Evolutionary conservation across 2,888 invertebrate species (phyloP).

Genomic region (Ferdinandea cuprea): DNA sequence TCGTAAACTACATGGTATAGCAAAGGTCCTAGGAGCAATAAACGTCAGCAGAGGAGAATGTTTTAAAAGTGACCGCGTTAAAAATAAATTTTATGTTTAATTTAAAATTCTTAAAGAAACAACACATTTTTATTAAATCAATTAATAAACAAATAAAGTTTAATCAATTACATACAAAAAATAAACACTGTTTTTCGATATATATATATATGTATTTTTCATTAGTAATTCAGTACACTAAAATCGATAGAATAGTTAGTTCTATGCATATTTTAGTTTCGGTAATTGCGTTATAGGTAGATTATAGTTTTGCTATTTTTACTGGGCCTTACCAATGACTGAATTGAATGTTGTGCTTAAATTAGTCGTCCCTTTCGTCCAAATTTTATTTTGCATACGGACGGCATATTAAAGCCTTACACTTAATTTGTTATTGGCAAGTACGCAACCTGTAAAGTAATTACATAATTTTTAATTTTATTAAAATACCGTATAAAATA

Average conservation of each 20-base stretch:
- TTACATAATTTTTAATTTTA: too few relatives aligned
- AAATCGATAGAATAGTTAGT: neutral
- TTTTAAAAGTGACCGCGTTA: constrained; percentile 36
- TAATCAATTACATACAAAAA: constrained; percentile 26
- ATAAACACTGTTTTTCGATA: constrained; percentile 41
- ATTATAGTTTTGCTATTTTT: too few relatives aligned
- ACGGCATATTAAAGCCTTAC: too few relatives aligned
- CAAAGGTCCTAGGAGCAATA: constrained; percentile 51
- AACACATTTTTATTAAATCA: constrained; percentile 11
- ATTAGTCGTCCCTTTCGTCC: too few relatives aligned
- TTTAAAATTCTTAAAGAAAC: constrained; percentile 9
- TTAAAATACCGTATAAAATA: too few relatives aligned
- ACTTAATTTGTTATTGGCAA: too few relatives aligned
- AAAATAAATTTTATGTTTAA: constrained; percentile 32
- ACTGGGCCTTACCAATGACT: too few relatives aligned
- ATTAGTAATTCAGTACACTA: neutral
- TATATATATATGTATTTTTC: neutral
- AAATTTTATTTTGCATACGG: too few relatives aligned
- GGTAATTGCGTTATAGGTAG: too few relatives aligned
- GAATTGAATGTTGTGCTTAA: too few relatives aligned
- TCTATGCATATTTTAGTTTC: neutral
- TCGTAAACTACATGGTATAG: constrained; percentile 52
- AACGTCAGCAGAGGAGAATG: constrained; percentile 46
- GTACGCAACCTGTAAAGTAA: too few relatives aligned
- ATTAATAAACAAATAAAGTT: constrained; percentile 44